Evolutionary conservation across 2,797 vertebrate genomes (phyloP).

Genomic region (Propithecus deckenii): DNA sequence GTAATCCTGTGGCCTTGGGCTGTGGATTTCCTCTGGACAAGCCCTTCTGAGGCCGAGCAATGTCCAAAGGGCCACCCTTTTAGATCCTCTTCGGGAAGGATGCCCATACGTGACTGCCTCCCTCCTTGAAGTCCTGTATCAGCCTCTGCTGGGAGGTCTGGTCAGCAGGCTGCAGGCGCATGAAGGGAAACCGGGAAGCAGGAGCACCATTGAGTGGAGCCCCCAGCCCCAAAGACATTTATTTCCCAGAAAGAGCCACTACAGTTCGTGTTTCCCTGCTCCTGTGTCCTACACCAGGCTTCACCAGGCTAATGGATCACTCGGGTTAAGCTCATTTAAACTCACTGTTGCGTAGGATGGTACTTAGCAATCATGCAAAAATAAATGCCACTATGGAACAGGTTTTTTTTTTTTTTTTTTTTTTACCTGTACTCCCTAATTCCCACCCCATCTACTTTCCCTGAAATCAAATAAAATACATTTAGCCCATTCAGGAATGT

Average conservation of each 20-base stretch:
- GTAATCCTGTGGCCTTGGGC: background rate
- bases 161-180: background rate
- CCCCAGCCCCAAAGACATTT: background rate
- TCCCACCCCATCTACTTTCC: background rate
- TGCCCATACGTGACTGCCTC: too few species aligned
- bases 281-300: background rate
- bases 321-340: conserved; percentile 5
- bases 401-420: background rate
- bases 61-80: background rate
- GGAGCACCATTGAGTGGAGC: background rate
- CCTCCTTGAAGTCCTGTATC: background rate
- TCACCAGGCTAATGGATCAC: background rate
- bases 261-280: background rate
- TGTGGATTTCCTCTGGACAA: background rate
- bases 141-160: background rate
- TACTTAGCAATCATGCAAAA: background rate
- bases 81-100: background rate
- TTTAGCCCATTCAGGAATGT: conserved; percentile 8
- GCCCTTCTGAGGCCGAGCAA: background rate
- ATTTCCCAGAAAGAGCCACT: background rate
- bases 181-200: background rate
- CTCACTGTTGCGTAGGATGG: background rate
- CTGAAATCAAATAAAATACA: background rate
- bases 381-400: background rate
- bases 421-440: background rate